Evolutionary conservation across 1,140 invertebrate species (phyloP).

Genomic region (Chironomus tepperi): DNA sequence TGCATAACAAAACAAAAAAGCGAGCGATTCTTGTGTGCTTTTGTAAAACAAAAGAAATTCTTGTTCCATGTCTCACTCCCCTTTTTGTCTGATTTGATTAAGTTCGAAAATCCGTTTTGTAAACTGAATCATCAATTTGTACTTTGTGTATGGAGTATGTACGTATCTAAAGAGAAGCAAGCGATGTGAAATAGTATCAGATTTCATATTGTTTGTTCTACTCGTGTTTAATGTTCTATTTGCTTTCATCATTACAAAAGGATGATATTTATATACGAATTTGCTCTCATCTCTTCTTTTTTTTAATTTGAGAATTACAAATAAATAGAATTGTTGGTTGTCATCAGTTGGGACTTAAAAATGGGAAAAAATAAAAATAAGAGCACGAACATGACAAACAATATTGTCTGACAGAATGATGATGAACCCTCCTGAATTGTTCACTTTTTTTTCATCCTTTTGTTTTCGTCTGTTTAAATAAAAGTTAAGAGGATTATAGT

Average conservation of each 20-base stretch:
- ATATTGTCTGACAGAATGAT: slow-evolving; percentile 6
- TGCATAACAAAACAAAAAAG: no score
- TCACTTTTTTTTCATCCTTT: background rate
- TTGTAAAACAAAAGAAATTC: background rate
- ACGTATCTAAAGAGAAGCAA: background rate
- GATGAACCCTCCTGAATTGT: background rate
- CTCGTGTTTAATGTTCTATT: slow-evolving; percentile 8
- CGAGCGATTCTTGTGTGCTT: background rate
- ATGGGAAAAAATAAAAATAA: no score
- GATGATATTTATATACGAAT: background rate
- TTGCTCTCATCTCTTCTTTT: background rate
- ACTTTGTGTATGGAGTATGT: no score
- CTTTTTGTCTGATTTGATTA: background rate
- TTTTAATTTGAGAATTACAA: slow-evolving; percentile 9
- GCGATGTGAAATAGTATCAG: slow-evolving; percentile 6
- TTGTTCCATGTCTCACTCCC: background rate
- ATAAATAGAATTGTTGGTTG: background rate
- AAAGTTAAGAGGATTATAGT: background rate
- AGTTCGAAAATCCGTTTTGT: no score
- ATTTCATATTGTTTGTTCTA: slow-evolving; percentile 14
- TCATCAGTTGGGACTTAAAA: background rate
- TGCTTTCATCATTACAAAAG: slow-evolving; percentile 13
- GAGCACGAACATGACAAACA: background rate
- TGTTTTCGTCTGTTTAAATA: background rate
- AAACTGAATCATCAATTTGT: no score